Evolutionary conservation across 2,888 invertebrate genomes (phyloP).

Genomic region (Drepanosiphum platanoidis): DNA sequence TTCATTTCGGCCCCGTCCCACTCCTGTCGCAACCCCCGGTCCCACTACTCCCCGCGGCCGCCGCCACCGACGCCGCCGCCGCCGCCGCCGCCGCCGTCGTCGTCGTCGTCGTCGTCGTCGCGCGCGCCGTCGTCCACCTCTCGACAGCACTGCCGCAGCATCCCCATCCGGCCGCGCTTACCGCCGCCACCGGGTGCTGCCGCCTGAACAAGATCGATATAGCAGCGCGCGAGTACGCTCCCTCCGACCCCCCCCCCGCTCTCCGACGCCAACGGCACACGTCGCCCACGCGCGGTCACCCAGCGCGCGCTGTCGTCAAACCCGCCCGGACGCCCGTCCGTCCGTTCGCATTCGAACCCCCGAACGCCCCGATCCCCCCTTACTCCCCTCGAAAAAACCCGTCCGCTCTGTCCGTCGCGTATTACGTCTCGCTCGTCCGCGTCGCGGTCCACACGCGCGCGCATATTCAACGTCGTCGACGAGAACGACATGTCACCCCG

Average conservation of each 20-base stretch:
- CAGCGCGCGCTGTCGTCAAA: conserved; percentile 48
- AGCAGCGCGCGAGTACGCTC: conserved; percentile 40
- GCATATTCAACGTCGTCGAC: not conserved
- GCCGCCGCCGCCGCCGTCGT: not conserved
- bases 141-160: conserved; percentile 29
- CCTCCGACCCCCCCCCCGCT: not conserved
- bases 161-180: conserved; percentile 17
- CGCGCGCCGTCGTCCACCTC: conserved; percentile 10
- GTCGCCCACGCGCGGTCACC: conserved; percentile 44
- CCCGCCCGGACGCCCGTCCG: conserved; percentile 23
- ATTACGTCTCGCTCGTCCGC: not conserved
- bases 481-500: not conserved
- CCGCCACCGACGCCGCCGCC: not conserved
- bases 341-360: conserved; percentile 37
- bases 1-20: too few species aligned
- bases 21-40: too few species aligned
- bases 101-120: not conserved
- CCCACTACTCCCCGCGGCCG: too few species aligned
- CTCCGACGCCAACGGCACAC: not conserved
- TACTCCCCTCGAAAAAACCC: not conserved
- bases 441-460: not conserved
- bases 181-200: conserved; percentile 32
- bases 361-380: not conserved
- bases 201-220: conserved; percentile 58
- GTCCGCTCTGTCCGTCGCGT: conserved; percentile 15